Evolutionary conservation across 2,113 vertebrate genomes (phyloP).

Genomic region (Garra rufa): DNA sequence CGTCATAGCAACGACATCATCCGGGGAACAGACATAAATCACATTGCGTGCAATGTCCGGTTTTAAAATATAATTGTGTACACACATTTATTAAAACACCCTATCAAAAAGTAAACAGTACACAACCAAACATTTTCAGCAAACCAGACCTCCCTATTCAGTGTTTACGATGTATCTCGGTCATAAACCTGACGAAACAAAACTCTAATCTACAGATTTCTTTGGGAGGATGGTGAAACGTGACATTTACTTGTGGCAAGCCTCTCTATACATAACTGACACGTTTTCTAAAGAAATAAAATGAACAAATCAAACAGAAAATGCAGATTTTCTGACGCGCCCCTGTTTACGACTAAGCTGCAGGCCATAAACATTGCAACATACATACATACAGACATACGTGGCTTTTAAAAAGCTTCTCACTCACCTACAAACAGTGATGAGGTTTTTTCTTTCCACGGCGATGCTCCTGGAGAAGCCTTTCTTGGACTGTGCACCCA

Average conservation of each 20-base stretch:
- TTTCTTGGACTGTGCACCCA: slow-evolving; percentile 83
- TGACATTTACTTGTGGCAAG: not conserved
- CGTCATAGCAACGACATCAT: slow-evolving; percentile 79
- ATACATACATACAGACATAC: no score
- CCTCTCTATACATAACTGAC: not conserved
- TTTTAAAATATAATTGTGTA: not conserved
- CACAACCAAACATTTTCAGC: not conserved
- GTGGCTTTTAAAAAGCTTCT: not conserved
- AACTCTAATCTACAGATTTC: not conserved
- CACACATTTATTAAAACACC: no score
- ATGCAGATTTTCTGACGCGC: not conserved
- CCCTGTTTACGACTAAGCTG: not conserved
- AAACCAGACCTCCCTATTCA: not conserved
- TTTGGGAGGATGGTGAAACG: not conserved
- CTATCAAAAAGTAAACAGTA: not conserved
- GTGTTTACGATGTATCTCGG: not conserved
- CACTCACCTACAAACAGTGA: slow-evolving; percentile 89
- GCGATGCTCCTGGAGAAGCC: slow-evolving; percentile 83
- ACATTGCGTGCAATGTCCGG: slow-evolving; percentile 23
- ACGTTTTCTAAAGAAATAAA: not conserved
- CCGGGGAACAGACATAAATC: slow-evolving; percentile 56
- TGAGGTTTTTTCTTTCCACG: slow-evolving; percentile 89
- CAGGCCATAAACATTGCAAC: not conserved
- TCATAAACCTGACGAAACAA: not conserved
- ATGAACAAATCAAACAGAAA: not conserved